Evolutionary conservation across 2,888 invertebrate genomes (phyloP), one percentile per base, ranked within the genome.

Genomic region (Alitta virens): DNA sequence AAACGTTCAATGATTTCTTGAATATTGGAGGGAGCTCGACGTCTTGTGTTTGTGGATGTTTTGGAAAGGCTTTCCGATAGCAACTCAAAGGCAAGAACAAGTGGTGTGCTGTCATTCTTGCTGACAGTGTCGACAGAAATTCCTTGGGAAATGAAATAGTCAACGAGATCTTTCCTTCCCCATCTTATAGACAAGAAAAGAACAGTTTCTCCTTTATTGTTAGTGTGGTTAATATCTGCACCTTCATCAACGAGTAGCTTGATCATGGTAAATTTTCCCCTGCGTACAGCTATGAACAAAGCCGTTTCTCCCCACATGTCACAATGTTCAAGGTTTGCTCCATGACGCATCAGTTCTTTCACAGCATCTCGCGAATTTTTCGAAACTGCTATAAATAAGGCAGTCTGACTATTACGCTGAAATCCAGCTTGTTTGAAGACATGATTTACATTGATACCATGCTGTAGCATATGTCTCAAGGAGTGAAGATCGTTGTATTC

Each of bases 1-100:
- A 65, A 42, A 26, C 26, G 16, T 26, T 52, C 21, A n/a, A 60
- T 43, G 24, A 65, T 57, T 14, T 65, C 65, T 7, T 12, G 43
- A 27, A 63, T 51, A 50, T 65, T 63, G 49, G 63, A 65, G 3
- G 65, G 65, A 9, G 65, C 63, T 1, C 55, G 27, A 16, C 63
- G 27, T 14, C 65, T n/a, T 3, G 65, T 65, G 26, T 50, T 40
- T 1, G 56, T 21, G 1, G 49, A 26, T 24, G 14, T 55, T 21
- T 25, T 43, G 2, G 18, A 56, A 2, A 33, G 14, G 49, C 60
- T 63, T 12, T 56, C 60, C 12, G 55, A 60, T 14, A 65, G 50
- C 21, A 60, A 26, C 24, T 63, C 57, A 7, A 65, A 46, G 1
- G 63, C 63, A 18, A 62, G 33, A 1, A 65, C 23, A 5, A 65